Evolutionary conservation across 2,113 vertebrate species (phyloP).

Genomic region (Ochotona curzoniae): DNA sequence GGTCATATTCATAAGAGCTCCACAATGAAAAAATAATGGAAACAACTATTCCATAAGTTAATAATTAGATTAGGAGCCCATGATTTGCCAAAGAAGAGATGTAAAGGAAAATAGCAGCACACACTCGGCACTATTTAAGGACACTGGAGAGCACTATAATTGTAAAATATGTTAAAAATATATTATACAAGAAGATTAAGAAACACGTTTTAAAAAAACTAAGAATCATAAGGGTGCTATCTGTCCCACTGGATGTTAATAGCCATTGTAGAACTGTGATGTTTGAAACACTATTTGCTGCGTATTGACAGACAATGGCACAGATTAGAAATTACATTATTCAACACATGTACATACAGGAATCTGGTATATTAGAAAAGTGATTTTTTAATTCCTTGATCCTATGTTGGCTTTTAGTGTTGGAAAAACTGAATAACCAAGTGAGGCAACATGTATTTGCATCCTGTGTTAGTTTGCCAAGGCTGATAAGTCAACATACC

Average conservation of each 20-base stretch:
- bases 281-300: not conserved
- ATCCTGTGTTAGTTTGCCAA: not conserved
- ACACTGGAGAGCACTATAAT: not conserved
- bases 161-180: not conserved
- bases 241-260: not conserved
- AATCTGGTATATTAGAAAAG: not conserved
- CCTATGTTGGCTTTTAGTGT: not conserved
- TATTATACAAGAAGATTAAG: not conserved
- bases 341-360: not conserved
- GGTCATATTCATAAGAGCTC: too few species aligned
- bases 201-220: not conserved
- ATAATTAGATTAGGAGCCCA: not conserved
- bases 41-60: not conserved
- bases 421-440: not conserved
- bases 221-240: not conserved
- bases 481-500: not conserved
- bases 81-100: not conserved
- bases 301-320: not conserved
- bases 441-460: not conserved
- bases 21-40: not conserved
- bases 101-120: not conserved
- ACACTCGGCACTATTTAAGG: not conserved
- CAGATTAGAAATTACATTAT: not conserved
- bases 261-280: not conserved
- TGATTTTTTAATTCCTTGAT: not conserved